phyloP scores from a whole-genome alignment of 1,140 invertebrate genomes.

The Schlechtendalia chinensis region DNA sequence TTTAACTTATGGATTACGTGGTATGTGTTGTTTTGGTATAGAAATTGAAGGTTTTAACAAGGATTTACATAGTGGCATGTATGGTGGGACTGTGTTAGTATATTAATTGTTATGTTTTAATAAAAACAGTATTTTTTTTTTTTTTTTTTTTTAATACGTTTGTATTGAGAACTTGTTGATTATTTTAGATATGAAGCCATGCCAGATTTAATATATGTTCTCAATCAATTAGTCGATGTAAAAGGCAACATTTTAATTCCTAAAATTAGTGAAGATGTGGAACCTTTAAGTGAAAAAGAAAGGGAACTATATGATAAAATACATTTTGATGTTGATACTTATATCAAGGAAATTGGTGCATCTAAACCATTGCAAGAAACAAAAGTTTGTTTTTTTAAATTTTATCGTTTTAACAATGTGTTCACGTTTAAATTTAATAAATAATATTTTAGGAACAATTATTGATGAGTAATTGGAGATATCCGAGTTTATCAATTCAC shows the following conservation, averaged over 20 bases:
- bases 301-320: conserved; percentile 77
- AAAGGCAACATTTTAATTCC: conserved; percentile 81
- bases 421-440: conserved; percentile 55
- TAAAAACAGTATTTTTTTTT: too few species aligned
- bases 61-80: conserved; percentile 94
- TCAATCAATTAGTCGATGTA: conserved; percentile 78
- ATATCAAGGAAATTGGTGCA: conserved; percentile 70
- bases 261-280: conserved; percentile 77
- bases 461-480: conserved; percentile 88
- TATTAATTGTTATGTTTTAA: neutral
- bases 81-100: conserved; percentile 83
- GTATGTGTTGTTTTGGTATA: conserved; percentile 88
- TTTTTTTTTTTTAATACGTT: too few species aligned
- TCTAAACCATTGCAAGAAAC: conserved; percentile 70
- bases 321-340: conserved; percentile 85
- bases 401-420: neutral
- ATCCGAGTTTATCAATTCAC: conserved; percentile 86
- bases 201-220: conserved; percentile 80
- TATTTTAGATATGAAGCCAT: conserved; percentile 74
- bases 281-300: conserved; percentile 72
- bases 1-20: conserved; percentile 93
- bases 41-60: conserved; percentile 86
- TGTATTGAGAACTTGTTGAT: conserved; percentile 7
- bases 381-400: conserved; percentile 53
- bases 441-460: conserved; percentile 60